phyloP scores from a whole-genome alignment of 2,797 vertebrate species.

The Mergus octosetaceus region DNA sequence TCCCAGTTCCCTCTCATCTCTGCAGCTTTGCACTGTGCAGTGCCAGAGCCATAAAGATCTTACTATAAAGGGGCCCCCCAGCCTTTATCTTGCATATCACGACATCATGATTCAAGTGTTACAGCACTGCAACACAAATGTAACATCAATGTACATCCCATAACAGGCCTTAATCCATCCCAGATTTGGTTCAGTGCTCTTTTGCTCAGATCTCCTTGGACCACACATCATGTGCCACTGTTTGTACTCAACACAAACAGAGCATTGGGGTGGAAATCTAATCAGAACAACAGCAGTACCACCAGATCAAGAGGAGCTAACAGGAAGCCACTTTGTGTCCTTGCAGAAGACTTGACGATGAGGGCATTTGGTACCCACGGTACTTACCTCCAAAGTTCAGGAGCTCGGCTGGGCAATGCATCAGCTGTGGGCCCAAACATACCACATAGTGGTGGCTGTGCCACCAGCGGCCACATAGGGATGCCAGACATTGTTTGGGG shows the following conservation, averaged over 20 bases:
- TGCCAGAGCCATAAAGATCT: conserved; percentile 49
- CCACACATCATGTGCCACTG: conserved; percentile 71
- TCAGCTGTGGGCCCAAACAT: accelerated
- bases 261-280: conserved; percentile 41
- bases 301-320: conserved; percentile 53
- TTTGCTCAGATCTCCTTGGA: conserved; percentile 65
- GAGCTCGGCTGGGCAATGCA: neutral
- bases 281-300: conserved; percentile 2
- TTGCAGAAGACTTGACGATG: neutral
- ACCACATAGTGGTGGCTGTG: accelerated
- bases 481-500: accelerated
- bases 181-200: conserved; percentile 63
- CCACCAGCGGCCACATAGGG: accelerated
- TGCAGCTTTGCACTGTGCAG: conserved; percentile 29
- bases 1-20: conserved; percentile 51
- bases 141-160: conserved; percentile 71
- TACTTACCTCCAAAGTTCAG: neutral
- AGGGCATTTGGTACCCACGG: neutral
- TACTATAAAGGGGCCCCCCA: conserved; percentile 39
- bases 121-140: conserved; percentile 66
- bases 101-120: conserved; percentile 66
- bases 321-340: conserved; percentile 13
- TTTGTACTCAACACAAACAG: conserved; percentile 43
- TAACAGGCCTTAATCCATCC: conserved; percentile 65
- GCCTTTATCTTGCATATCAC: conserved; percentile 59